These are phyloP conservation scores for Camelus bactrianus DNA, from an alignment of 2,113 vertebrate genomes.

Conservation along the genomic window DNA sequence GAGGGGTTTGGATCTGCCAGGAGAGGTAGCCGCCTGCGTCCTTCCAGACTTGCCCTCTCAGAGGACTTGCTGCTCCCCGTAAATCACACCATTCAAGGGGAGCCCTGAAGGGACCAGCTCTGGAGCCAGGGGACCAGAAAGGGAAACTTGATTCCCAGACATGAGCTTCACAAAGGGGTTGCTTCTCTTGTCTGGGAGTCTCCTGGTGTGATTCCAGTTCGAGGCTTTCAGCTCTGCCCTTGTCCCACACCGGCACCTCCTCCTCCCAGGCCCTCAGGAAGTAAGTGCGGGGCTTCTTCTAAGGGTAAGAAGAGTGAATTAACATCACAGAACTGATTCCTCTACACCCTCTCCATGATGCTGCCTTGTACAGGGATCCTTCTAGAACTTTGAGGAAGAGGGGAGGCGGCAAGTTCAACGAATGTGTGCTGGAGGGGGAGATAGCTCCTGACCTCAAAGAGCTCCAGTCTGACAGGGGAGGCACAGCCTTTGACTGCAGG, in stretches of 20 bases:
- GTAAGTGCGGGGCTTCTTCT: background rate
- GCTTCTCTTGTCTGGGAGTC: background rate
- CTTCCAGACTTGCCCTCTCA: slow-evolving; percentile 31
- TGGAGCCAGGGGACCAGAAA: background rate
- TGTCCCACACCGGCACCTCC: background rate
- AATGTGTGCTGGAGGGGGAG: background rate
- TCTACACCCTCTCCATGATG: too few species aligned
- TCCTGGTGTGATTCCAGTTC: background rate
- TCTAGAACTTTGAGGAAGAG: background rate
- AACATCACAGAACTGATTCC: background rate
- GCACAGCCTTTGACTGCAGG: background rate
- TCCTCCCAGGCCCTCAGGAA: background rate
- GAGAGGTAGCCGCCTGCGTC: slow-evolving; percentile 63
- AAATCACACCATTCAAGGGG: slow-evolving; percentile 59
- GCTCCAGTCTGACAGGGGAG: background rate
- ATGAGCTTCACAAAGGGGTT: background rate
- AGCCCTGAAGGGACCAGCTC: background rate
- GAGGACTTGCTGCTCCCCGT: slow-evolving; percentile 25
- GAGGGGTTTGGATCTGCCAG: slow-evolving; percentile 69
- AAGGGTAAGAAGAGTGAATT: background rate
- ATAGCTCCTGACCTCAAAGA: background rate
- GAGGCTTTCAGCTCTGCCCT: background rate
- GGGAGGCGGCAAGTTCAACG: background rate
- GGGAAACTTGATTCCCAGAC: background rate
- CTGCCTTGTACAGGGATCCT: background rate